Evolutionary conservation across 2,113 vertebrate species (phyloP).

Genomic region (Platichthys stellatus): DNA sequence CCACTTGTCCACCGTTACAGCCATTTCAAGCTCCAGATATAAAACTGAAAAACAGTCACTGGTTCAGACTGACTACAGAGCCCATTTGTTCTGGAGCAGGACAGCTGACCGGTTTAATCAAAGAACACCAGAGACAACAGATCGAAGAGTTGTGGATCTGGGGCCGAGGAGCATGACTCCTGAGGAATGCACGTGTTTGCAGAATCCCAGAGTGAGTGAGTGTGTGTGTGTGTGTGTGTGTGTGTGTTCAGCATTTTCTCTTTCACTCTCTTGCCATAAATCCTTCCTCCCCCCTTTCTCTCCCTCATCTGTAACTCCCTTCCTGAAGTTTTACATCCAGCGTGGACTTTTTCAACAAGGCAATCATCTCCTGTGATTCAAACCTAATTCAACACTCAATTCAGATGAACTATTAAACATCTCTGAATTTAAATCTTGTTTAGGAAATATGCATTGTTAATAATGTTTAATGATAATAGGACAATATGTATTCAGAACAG

Average conservation of each 20-base stretch:
- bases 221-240: neutral
- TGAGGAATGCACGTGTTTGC: constrained; percentile 35
- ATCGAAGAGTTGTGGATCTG: constrained; percentile 5
- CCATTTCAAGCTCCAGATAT: neutral
- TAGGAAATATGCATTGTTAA: neutral
- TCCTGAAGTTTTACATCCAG: constrained; percentile 8
- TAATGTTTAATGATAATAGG: neutral
- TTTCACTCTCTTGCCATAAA: constrained; percentile 28
- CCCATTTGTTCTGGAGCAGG: neutral
- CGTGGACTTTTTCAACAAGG: neutral
- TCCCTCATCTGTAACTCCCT: neutral
- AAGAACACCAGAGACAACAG: neutral
- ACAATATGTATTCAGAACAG: too few species aligned
- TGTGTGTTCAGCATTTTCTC: constrained; percentile 28
- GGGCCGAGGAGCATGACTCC: constrained; percentile 28
- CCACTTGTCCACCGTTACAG: too few species aligned
- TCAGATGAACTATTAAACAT: neutral
- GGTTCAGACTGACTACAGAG: neutral
- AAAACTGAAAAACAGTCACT: neutral
- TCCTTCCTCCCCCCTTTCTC: constrained; percentile 3
- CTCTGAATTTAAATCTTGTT: neutral
- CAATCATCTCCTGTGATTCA: neutral
- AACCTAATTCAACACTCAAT: neutral
- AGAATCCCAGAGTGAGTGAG: neutral
- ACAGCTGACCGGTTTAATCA: constrained; percentile 2